A percentile compares a stretch with the other conserved stretches of the same genome.
These are phyloP conservation scores for Polylopha cassiicola DNA, from an alignment of 2,888 invertebrate genomes.

Conservation along the genomic window DNA sequence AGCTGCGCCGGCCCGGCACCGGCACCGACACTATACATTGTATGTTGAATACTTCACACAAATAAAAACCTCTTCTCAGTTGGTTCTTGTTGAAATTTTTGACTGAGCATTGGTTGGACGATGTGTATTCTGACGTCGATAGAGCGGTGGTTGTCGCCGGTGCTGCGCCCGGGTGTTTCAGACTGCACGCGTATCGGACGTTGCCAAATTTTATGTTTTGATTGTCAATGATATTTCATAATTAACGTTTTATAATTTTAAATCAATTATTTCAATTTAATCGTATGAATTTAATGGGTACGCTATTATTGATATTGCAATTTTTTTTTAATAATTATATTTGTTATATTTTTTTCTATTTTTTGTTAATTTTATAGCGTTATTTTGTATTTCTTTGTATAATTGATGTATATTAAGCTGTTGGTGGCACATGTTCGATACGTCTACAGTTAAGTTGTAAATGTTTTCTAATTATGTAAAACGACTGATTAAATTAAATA, in stretches of 20 bases:
- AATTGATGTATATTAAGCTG: no score
- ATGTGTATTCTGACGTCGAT: no score
- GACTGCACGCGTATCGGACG: constrained; percentile 6
- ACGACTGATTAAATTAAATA: constrained; percentile 69
- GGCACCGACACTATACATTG: constrained; percentile 22
- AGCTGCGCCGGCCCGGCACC: constrained; percentile 22
- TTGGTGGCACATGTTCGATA: constrained; percentile 16
- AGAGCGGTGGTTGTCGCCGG: constrained; percentile 1
- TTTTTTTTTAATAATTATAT: no score
- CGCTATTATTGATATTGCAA: no score
- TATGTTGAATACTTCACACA: no score
- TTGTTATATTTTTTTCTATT: no score
- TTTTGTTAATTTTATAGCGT: no score
- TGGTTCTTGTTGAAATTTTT: neutral
- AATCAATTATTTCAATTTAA: neutral
- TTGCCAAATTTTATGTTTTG: constrained; percentile 17
- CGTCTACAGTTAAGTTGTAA: constrained; percentile 35
- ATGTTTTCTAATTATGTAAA: constrained; percentile 59
- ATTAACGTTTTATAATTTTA: constrained; percentile 4
- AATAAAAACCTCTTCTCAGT: no score
- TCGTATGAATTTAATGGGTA: no score
- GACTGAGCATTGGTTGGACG: no score
- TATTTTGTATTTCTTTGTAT: no score
- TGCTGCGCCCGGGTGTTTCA: constrained; percentile 6
- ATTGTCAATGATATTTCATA: constrained; percentile 5